Evolutionary conservation across 2,888 invertebrate species (phyloP).

Genomic region (Dolichomitus sp.): DNA sequence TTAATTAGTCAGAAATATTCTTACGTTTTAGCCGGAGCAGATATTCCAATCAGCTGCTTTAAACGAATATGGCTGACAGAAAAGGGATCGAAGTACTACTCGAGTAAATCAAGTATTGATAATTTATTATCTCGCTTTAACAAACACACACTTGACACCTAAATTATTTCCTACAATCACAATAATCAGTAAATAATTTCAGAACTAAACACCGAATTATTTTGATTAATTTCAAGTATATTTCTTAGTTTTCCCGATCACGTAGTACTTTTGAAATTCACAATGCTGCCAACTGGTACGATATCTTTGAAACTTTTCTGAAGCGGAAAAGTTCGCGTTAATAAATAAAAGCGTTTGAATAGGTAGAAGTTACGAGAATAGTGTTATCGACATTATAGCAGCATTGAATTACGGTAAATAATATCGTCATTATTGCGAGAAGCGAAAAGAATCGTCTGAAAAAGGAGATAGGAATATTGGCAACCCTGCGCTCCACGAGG

Average conservation of each 20-base stretch:
- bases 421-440: background rate
- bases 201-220: background rate
- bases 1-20: slow-evolving; percentile 29
- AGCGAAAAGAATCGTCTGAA: background rate
- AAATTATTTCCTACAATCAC: background rate
- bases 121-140: background rate
- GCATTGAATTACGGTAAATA: background rate
- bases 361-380: background rate
- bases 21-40: slow-evolving; percentile 51
- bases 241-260: background rate
- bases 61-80: slow-evolving; percentile 64
- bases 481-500: slow-evolving; percentile 34
- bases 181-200: background rate
- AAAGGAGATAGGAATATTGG: background rate
- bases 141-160: background rate
- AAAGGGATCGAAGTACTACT: slow-evolving; percentile 56
- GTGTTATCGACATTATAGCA: background rate
- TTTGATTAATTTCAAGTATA: background rate
- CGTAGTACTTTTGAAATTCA: slow-evolving; percentile 46
- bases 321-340: background rate
- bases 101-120: slow-evolving; percentile 11
- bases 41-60: slow-evolving; percentile 67
- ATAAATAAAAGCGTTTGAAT: background rate
- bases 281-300: slow-evolving; percentile 29
- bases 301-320: background rate